These are phyloP conservation scores for Euleptes europaea DNA, from an alignment of 2,113 vertebrate species.

Conservation along the genomic window DNA sequence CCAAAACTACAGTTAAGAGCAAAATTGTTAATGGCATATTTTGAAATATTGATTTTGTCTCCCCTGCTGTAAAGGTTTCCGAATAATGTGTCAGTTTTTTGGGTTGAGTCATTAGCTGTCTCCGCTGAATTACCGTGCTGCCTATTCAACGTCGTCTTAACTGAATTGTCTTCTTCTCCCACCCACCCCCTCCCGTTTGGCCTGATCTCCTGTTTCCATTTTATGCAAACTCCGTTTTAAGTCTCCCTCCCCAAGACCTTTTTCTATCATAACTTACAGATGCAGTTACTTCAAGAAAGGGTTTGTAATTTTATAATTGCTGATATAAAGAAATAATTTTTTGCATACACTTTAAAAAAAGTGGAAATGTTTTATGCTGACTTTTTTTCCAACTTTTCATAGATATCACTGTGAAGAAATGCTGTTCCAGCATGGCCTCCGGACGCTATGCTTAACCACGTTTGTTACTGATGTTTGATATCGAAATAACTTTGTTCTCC, in stretches of 20 bases:
- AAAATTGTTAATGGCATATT: conserved; percentile 77
- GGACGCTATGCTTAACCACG: conserved; percentile 78
- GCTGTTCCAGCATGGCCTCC: conserved; percentile 87
- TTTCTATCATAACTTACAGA: conserved; percentile 87
- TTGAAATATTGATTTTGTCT: conserved; percentile 79
- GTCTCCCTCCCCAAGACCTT: conserved; percentile 71
- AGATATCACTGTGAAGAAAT: conserved; percentile 99
- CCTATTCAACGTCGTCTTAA: conserved; percentile 11
- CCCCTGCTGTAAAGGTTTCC: conserved; percentile 71
- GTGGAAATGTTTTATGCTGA: conserved; percentile 81
- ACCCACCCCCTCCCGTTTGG: not conserved
- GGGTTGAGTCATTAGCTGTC: conserved; percentile 66
- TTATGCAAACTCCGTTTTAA: conserved; percentile 77
- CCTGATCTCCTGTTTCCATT: conserved; percentile 68
- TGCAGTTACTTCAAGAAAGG: conserved; percentile 89
- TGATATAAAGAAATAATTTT: conserved; percentile 78
- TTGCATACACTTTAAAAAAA: conserved; percentile 77
- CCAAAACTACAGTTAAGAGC: conserved; percentile 87
- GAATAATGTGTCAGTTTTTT: conserved; percentile 70
- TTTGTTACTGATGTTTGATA: conserved; percentile 88
- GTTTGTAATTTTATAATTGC: conserved; percentile 98
- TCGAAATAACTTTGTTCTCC: conserved; percentile 82
- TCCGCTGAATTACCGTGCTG: conserved; percentile 56
- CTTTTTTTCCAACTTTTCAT: conserved; percentile 87
- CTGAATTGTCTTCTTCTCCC: conserved; percentile 30